Evolutionary conservation across 2,797 vertebrate genomes (phyloP), one percentile per base, ranked within the genome.

Genomic region (Gadopsis marmoratus): DNA sequence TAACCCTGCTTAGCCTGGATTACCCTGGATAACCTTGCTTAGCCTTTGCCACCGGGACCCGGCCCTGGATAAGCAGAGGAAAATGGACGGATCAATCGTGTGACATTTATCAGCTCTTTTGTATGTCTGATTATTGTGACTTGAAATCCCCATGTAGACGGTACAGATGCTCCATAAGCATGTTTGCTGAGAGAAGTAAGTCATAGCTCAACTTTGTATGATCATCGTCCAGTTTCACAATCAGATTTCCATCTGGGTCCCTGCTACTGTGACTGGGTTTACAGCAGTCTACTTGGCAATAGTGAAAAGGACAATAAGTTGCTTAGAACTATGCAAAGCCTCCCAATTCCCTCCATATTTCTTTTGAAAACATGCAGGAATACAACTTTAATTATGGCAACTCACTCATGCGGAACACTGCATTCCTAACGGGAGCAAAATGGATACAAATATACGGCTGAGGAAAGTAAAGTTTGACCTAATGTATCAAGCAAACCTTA

Each of bases 221-320:
- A 65, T 73, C 55, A 29, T 47, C n/a, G 13, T 61, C 69, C 47
- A 61, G 55, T 53, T 47, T 29, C n/a, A 45, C 61, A 61, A 73
- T 74, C 64, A 63, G 50, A 74, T 74, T 69, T 31, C 21, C 43
- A 74, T 61, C 54, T 56, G 39, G 60, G 31, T 70, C 48, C 60
- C 48, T 41, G 56, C 59, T 37, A 48, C 54, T 74, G 75, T 71
- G 51, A 31, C 14, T 41, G 16, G 4, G 39, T 64, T 58, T 74
- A 58, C 51, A 62, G 43, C 33, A 58, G 58, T 37, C 64, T 7
- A 31, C 65, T 70, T 82, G 65, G 81, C 41, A 71, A 41, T 60
- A 45, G 51, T 33, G 39, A 50, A 78, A 66, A 60, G 54, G 60
- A 74, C n/a, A 56, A 35, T 66, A 60, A 78, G 33, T 65, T 65